Percentiles rank a stretch among this genome's conserved stretches.
Conservation (phyloP, 2,797 vertebrate species). For the Pogoniulus pusillus region DNA sequence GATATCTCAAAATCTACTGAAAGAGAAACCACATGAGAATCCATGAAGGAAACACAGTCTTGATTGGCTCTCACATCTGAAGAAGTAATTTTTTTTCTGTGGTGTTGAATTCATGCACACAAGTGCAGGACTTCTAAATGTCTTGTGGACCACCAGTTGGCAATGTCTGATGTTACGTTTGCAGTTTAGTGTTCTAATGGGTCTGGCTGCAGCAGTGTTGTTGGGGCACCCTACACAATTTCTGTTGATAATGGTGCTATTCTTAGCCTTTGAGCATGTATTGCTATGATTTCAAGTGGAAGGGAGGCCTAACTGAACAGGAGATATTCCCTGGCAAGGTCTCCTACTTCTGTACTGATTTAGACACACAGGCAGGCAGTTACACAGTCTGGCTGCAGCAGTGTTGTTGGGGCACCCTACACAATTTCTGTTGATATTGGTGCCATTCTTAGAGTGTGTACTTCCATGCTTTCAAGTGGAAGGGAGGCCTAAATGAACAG, state of each 20-base stretch:
- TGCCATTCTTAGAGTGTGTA: not conserved
- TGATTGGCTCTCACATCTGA: not conserved
- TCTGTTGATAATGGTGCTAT: not conserved
- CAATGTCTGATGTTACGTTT: not conserved
- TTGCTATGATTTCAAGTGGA: not conserved
- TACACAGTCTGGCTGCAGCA: not conserved
- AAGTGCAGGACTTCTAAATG: not conserved
- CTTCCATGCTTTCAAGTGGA: not conserved
- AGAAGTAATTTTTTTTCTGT: not conserved
- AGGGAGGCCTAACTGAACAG: too few species aligned
- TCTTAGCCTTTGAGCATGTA: not conserved
- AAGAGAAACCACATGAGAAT: not conserved
- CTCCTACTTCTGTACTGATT: not conserved
- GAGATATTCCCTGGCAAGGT: not conserved
- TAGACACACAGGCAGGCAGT: not conserved
- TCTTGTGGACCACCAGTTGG: not conserved
- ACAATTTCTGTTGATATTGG: not conserved
- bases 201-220: not conserved
- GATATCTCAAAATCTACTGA: not conserved
- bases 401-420: not conserved
- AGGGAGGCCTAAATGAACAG: not conserved
- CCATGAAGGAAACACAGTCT: not conserved
- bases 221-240: not conserved
- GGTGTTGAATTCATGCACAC: not conserved
- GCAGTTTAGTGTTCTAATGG: not conserved